These are phyloP conservation scores for Caradrina kadenii DNA, from an alignment of 2,888 invertebrate species.

Conservation along the genomic window DNA sequence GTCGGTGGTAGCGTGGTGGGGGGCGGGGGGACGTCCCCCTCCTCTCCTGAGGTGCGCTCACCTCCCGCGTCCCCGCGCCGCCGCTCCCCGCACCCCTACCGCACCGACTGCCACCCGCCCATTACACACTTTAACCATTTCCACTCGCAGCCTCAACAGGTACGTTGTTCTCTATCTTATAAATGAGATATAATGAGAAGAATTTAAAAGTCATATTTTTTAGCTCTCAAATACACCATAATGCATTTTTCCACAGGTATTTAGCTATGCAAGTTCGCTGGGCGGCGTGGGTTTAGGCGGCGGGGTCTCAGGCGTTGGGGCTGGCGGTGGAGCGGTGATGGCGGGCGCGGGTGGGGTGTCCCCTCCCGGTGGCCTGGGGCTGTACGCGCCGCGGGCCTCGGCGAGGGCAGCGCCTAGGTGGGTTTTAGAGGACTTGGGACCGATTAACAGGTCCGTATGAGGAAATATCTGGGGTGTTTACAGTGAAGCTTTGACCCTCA, in stretches of 20 bases:
- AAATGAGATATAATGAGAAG: too few relatives aligned
- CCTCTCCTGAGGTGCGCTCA: slow-evolving; percentile 83
- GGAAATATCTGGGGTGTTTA: slow-evolving; percentile 35
- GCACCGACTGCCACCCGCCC: slow-evolving; percentile 83
- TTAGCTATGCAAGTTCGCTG: slow-evolving; percentile 95
- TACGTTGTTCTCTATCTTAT: slow-evolving; percentile 54
- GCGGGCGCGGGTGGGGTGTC: slow-evolving; percentile 80
- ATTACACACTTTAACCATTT: slow-evolving; percentile 97
- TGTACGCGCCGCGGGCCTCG: slow-evolving; percentile 84
- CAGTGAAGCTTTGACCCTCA: not conserved
- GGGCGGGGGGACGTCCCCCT: slow-evolving; percentile 73
- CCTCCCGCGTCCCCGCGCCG: slow-evolving; percentile 84
- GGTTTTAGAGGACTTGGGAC: slow-evolving; percentile 55
- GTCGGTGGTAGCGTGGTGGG: slow-evolving; percentile 75
- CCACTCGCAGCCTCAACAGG: slow-evolving; percentile 97
- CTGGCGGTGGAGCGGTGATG: slow-evolving; percentile 77
- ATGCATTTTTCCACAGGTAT: slow-evolving; percentile 91
- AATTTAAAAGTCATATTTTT: not conserved
- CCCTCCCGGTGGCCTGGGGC: slow-evolving; percentile 84
- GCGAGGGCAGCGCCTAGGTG: slow-evolving; percentile 80
- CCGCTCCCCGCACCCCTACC: slow-evolving; percentile 84
- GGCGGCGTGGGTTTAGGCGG: slow-evolving; percentile 92
- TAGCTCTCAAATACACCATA: not conserved
- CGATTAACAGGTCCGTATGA: slow-evolving; percentile 53
- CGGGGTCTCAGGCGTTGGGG: slow-evolving; percentile 75